These are phyloP conservation scores for Stigmatopora nigra DNA, from an alignment of 2,113 vertebrate species.

Conservation along the genomic window DNA sequence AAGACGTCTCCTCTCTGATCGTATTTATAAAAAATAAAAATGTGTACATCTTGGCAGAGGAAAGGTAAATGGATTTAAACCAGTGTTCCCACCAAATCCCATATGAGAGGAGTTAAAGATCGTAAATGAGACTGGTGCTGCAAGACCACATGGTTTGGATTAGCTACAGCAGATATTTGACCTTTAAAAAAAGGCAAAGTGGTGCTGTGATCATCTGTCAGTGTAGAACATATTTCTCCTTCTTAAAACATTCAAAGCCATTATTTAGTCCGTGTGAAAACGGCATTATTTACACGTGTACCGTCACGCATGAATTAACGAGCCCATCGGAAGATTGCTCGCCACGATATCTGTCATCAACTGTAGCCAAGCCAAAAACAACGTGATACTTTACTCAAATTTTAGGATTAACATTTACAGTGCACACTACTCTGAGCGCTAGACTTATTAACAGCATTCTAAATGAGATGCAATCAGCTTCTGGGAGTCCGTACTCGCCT, in stretches of 20 bases:
- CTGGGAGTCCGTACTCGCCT: conserved; percentile 19
- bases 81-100: not conserved
- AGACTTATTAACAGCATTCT: conserved; percentile 9
- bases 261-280: not conserved
- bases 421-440: not conserved
- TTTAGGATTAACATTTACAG: not conserved
- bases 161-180: conserved; percentile 5
- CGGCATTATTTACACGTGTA: conserved; percentile 5
- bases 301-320: not conserved
- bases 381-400: not conserved
- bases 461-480: conserved; percentile 26
- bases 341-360: not conserved
- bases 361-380: not conserved
- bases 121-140: not conserved
- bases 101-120: not conserved
- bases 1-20: not conserved
- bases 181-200: conserved; percentile 6
- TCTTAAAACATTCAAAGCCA: conserved; percentile 2
- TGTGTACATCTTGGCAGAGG: not conserved
- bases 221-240: not conserved
- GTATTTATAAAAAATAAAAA: not conserved
- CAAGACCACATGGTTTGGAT: conserved; percentile 8
- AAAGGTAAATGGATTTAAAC: not conserved
- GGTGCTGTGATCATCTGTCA: conserved; percentile 2
- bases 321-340: not conserved